These are phyloP conservation scores for Ardeotis arabs DNA, from an alignment of 2,113 vertebrate species.

Conservation along the genomic window DNA sequence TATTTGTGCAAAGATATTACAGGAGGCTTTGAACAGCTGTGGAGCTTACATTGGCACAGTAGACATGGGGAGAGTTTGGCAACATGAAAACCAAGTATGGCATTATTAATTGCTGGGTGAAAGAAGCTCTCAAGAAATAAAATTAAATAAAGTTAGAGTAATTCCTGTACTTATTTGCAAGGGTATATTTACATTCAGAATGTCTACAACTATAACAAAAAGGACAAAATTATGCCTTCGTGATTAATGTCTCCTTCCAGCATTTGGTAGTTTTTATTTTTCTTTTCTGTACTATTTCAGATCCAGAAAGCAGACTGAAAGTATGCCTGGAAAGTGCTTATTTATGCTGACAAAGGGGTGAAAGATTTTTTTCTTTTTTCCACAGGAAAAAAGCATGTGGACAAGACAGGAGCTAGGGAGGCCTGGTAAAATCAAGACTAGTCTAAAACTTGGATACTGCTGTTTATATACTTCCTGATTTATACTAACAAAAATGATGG, in stretches of 20 bases:
- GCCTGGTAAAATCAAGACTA: neutral
- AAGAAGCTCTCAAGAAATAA: neutral
- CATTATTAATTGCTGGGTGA: neutral
- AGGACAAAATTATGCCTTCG: neutral
- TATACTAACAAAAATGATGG: neutral
- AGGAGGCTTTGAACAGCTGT: neutral
- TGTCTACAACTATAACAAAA: neutral
- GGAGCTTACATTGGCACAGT: neutral
- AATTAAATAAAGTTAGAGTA: neutral
- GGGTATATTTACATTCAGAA: neutral
- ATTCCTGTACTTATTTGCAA: neutral
- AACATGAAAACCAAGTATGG: neutral
- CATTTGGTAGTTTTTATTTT: neutral
- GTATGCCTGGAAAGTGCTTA: neutral
- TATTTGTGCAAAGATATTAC: neutral
- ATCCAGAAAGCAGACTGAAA: conserved; percentile 1
- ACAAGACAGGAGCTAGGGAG: neutral
- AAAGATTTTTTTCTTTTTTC: neutral
- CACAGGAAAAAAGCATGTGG: neutral
- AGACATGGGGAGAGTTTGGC: neutral
- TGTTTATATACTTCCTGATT: neutral
- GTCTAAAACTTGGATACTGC: neutral
- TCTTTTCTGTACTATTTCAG: neutral
- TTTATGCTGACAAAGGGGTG: neutral
- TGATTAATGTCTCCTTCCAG: neutral